These are phyloP conservation scores for Diloba caeruleocephala DNA, from an alignment of 2,888 invertebrate genomes.

Conservation along the genomic window DNA sequence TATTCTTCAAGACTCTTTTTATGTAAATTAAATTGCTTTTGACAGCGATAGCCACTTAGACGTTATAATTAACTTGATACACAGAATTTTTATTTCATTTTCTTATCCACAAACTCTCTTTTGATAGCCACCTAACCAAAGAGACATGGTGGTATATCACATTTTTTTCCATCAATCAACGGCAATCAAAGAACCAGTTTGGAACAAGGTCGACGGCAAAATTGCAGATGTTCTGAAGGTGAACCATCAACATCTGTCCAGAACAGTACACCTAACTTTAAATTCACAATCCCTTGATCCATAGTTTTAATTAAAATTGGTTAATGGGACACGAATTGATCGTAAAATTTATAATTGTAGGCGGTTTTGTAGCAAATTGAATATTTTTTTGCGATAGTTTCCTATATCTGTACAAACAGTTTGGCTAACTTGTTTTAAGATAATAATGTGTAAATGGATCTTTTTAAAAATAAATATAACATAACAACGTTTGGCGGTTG, in stretches of 20 bases:
- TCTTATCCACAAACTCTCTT: constrained; percentile 30
- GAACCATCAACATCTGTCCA: constrained; percentile 35
- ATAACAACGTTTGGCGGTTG: constrained; percentile 3
- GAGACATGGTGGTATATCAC: constrained; percentile 28
- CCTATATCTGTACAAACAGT: background rate
- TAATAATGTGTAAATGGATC: constrained; percentile 9
- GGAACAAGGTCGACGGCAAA: constrained; percentile 54
- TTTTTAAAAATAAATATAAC: constrained; percentile 15
- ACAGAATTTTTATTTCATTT: constrained; percentile 19
- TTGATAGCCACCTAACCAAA: constrained; percentile 16
- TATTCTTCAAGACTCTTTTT: background rate
- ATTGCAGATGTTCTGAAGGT: constrained; percentile 54
- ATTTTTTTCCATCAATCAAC: constrained; percentile 38
- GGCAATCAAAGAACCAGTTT: constrained; percentile 45
- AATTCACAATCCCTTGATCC: constrained; percentile 17
- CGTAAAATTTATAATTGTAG: constrained; percentile 52
- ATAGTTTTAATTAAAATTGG: constrained; percentile 43
- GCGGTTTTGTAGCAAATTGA: constrained; percentile 24
- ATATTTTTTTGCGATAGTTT: constrained; percentile 25
- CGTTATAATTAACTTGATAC: constrained; percentile 29
- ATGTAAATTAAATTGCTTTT: constrained; percentile 14
- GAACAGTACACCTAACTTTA: constrained; percentile 19
- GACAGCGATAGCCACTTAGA: constrained; percentile 24
- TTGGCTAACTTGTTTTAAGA: constrained; percentile 24
- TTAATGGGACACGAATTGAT: constrained; percentile 42